Percentiles rank a stretch among this genome's conserved stretches.
Evolutionary conservation across 2,113 vertebrate genomes (phyloP).

Genomic region (Vombatus ursinus): DNA sequence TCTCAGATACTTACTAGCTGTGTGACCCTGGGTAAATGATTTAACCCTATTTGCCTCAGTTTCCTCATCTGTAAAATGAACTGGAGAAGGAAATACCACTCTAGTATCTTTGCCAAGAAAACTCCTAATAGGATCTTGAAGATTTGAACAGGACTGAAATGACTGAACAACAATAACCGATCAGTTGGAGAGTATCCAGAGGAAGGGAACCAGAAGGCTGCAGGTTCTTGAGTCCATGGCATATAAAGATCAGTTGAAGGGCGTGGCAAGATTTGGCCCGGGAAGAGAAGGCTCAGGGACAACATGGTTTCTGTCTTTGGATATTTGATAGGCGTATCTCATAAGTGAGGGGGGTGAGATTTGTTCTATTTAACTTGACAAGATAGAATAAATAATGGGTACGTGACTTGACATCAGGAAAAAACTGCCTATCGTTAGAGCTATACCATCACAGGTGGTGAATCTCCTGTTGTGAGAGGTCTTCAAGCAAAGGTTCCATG

Average conservation of each 20-base stretch:
- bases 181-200: neutral
- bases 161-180: neutral
- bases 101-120: neutral
- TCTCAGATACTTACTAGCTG: neutral
- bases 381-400: neutral
- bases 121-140: neutral
- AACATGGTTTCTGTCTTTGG: neutral
- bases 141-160: neutral
- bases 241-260: neutral
- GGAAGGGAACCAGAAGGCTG: neutral
- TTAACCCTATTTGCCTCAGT: neutral
- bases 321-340: neutral
- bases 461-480: neutral
- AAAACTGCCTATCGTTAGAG: neutral
- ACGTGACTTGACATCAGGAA: neutral
- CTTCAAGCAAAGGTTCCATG: neutral
- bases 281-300: neutral
- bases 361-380: neutral
- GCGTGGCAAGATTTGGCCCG: neutral
- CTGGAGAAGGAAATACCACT: neutral
- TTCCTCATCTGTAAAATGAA: neutral
- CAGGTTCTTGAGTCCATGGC: neutral
- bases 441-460: neutral
- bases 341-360: neutral
- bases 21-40: neutral